Evolutionary conservation across 2,113 vertebrate genomes (phyloP).

Genomic region (Phaetusa simplex): DNA sequence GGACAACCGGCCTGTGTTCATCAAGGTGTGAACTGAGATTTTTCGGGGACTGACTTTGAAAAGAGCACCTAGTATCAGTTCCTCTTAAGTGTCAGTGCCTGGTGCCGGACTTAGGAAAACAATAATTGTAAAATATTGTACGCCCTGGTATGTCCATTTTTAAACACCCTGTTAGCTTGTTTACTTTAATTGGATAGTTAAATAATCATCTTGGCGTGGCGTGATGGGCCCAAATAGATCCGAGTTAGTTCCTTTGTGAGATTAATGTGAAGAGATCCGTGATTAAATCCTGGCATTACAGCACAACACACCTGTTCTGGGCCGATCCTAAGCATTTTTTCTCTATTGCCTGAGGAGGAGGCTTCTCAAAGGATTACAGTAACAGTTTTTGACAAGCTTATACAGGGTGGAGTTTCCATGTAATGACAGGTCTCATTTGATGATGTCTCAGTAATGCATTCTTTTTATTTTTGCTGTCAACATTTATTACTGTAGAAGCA

Average conservation of each 20-base stretch:
- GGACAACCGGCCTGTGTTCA: not conserved
- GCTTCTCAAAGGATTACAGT: constrained; percentile 85
- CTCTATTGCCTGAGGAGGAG: constrained; percentile 73
- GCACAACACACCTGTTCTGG: constrained; percentile 76
- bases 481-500: constrained; percentile 77
- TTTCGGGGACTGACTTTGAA: not conserved
- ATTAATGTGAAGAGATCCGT: constrained; percentile 73
- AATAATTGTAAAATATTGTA: constrained; percentile 49
- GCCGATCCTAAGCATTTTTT: constrained; percentile 59
- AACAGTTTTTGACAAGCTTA: constrained; percentile 86
- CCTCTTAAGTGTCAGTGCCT: not conserved
- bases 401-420: constrained; percentile 75
- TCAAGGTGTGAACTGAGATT: not conserved
- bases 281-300: constrained; percentile 68
- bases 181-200: constrained; percentile 58
- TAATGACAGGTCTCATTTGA: constrained; percentile 75
- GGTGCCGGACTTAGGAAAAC: constrained; percentile 32
- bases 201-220: constrained; percentile 62
- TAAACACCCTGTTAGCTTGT: constrained; percentile 55
- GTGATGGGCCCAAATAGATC: constrained; percentile 60
- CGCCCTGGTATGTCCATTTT: constrained; percentile 42
- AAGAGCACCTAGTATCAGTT: not conserved
- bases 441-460: constrained; percentile 76
- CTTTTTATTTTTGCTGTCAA: constrained; percentile 81
- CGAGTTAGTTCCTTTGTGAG: constrained; percentile 68